Conservation (phyloP, 2,888 invertebrate species). For the Lathronympha strigana region DNA sequence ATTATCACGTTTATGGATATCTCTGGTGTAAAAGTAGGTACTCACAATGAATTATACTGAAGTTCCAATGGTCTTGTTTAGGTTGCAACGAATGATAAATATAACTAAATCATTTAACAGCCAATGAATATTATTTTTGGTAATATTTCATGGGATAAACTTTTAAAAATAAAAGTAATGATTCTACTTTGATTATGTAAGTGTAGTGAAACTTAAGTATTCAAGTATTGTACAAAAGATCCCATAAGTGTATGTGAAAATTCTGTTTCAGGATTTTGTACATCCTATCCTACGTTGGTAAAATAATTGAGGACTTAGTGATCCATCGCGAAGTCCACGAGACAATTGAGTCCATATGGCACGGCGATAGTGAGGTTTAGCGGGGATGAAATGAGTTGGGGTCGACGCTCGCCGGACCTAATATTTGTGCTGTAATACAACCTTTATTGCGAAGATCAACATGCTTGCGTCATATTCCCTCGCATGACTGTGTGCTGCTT, state of each 20-base stretch:
- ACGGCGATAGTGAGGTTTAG: conserved; percentile 67
- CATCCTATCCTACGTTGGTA: conserved; percentile 44
- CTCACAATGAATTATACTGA: too few relatives aligned
- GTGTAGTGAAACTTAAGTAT: too few relatives aligned
- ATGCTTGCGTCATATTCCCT: conserved; percentile 61
- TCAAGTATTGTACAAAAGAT: too few relatives aligned
- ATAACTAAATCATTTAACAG: too few relatives aligned
- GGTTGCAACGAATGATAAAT: too few relatives aligned
- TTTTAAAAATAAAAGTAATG: too few relatives aligned
- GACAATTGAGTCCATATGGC: conserved; percentile 74
- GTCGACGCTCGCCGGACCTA: conserved; percentile 68
- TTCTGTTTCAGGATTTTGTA: background rate
- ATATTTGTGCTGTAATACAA: conserved; percentile 78
- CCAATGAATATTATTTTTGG: too few relatives aligned
- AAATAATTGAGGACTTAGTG: conserved; percentile 50
- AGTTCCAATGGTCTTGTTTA: too few relatives aligned
- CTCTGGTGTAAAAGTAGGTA: background rate
- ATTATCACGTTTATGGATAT: conserved; percentile 10
- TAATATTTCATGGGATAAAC: too few relatives aligned
- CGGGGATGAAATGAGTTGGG: conserved; percentile 73
- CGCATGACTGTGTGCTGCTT: conserved; percentile 50
- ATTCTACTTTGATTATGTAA: too few relatives aligned
- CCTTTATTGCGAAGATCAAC: conserved; percentile 76
- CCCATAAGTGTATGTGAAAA: too few relatives aligned
- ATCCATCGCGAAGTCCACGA: conserved; percentile 55